Evolutionary conservation across 2,888 invertebrate genomes (phyloP).

Genomic region (Barypeithes pellucidus): DNA sequence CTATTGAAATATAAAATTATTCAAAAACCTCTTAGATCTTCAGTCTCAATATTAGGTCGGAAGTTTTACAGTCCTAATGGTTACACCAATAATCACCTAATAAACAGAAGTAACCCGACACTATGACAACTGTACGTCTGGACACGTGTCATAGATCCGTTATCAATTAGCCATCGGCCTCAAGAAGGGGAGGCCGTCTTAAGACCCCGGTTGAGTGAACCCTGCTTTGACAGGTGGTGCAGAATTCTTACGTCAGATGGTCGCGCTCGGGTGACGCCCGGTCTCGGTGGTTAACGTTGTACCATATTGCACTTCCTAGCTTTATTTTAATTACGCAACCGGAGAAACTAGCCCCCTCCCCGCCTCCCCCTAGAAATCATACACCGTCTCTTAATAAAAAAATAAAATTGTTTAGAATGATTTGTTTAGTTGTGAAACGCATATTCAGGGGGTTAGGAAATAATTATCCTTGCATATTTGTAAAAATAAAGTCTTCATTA

Average conservation of each 20-base stretch:
- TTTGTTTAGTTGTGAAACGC: too few relatives aligned
- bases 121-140: slow-evolving; percentile 42
- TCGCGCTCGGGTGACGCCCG: slow-evolving; percentile 31
- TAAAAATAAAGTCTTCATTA: too few relatives aligned
- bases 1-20: too few relatives aligned
- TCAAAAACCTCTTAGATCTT: too few relatives aligned
- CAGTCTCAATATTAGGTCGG: too few relatives aligned
- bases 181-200: slow-evolving; percentile 41
- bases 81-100: slow-evolving; percentile 39
- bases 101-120: slow-evolving; percentile 37
- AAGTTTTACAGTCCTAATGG: too few relatives aligned
- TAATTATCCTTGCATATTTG: too few relatives aligned
- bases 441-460: too few relatives aligned
- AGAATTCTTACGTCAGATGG: slow-evolving; percentile 53
- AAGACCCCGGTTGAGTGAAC: slow-evolving; percentile 42
- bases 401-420: too few relatives aligned
- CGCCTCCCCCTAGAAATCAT: too few relatives aligned
- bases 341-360: too few relatives aligned
- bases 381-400: too few relatives aligned
- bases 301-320: slow-evolving; percentile 48
- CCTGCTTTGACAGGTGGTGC: slow-evolving; percentile 51
- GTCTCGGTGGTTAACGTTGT: slow-evolving; percentile 37
- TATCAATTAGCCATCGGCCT: slow-evolving; percentile 46
- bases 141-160: slow-evolving; percentile 48
- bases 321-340: slow-evolving; percentile 27